Evolutionary conservation across 2,113 vertebrate genomes (phyloP).

Genomic region (Callipepla squamata): DNA sequence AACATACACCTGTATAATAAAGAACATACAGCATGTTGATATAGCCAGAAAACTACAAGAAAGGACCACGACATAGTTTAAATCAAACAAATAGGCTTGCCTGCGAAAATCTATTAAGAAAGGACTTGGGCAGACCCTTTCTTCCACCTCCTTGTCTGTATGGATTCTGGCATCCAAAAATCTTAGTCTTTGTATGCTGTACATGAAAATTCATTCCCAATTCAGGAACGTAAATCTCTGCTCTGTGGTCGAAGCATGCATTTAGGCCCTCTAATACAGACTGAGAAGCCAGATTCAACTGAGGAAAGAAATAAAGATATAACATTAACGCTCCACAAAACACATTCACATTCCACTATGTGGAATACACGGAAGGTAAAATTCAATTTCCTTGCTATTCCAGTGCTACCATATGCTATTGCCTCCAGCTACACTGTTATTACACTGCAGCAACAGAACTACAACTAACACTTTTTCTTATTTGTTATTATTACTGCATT

Average conservation of each 20-base stretch:
- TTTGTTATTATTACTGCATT: neutral
- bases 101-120: constrained; percentile 98
- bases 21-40: neutral
- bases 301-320: neutral
- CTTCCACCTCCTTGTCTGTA: constrained; percentile 95
- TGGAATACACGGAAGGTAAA: neutral
- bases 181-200: constrained; percentile 92
- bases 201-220: constrained; percentile 93
- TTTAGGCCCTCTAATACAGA: constrained; percentile 97
- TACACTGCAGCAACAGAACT: neutral
- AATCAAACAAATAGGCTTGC: constrained; percentile 69
- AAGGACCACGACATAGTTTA: neutral
- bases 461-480: neutral
- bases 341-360: neutral
- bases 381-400: neutral
- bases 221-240: constrained; percentile 94
- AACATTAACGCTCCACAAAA: neutral
- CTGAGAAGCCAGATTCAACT: constrained; percentile 96
- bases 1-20: constrained; percentile 87
- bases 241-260: constrained; percentile 96
- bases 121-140: constrained; percentile 94
- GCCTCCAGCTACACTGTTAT: neutral
- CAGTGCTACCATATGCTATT: neutral
- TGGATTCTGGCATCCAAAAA: constrained; percentile 97
- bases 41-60: neutral